phyloP scores from a whole-genome alignment of 2,113 vertebrate species.

The Lethenteron reissneri region DNA sequence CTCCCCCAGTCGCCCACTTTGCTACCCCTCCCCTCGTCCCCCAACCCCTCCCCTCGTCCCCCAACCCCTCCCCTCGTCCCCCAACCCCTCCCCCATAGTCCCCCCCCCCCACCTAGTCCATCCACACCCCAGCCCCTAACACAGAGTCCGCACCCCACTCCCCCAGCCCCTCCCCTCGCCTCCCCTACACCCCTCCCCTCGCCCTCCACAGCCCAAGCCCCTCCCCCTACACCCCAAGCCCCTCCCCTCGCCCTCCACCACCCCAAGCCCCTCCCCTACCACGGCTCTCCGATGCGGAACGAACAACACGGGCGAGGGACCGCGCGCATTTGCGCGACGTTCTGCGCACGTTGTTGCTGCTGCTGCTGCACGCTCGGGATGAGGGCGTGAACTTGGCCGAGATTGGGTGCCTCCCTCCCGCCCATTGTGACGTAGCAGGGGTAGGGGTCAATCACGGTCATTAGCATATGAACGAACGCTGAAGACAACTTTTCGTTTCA shows the following conservation, averaged over 20 bases:
- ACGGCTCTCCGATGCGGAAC: no score
- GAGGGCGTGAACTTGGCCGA: no score
- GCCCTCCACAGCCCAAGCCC: not conserved
- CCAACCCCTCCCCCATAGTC: not conserved
- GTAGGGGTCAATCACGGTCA: no score
- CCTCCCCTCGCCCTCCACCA: not conserved
- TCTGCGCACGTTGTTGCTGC: no score
- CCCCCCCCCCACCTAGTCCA: not conserved
- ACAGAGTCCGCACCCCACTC: not conserved
- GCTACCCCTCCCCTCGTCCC: not conserved
- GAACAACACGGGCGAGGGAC: no score
- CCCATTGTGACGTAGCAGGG: no score
- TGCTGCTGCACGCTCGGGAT: no score
- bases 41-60: not conserved
- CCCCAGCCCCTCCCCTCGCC: not conserved
- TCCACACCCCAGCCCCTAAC: not conserved
- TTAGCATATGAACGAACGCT: no score
- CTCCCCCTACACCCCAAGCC: not conserved
- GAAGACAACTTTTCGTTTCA: no score
- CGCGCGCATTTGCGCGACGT: no score
- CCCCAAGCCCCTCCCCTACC: no score
- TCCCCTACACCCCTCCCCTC: not conserved
- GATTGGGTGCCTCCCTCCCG: no score
- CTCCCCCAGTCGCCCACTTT: not conserved
- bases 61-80: not conserved